Evolutionary conservation across 2,113 vertebrate species (phyloP).

Genomic region (Cisticola juncidis): DNA sequence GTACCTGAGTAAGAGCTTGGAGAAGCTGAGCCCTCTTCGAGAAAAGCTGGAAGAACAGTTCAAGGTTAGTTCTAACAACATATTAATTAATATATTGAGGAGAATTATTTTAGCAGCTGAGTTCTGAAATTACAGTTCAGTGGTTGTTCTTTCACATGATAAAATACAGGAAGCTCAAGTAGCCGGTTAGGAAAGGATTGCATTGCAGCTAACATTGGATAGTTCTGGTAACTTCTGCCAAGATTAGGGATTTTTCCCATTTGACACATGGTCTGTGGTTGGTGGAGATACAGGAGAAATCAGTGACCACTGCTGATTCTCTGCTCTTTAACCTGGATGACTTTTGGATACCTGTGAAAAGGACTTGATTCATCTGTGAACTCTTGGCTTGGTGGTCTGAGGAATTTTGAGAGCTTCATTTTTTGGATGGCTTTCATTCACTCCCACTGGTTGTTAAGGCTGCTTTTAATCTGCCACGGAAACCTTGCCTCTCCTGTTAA

Average conservation of each 20-base stretch:
- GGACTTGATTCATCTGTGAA: neutral
- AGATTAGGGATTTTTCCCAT: neutral
- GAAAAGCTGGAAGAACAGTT: constrained; percentile 97
- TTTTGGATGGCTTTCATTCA: neutral
- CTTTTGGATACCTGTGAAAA: neutral
- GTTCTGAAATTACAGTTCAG: neutral
- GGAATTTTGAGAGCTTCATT: neutral
- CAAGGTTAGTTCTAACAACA: constrained; percentile 81
- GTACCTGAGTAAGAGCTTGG: constrained; percentile 93
- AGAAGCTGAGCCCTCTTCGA: constrained; percentile 89
- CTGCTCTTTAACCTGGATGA: neutral
- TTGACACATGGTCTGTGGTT: rapidly evolving
- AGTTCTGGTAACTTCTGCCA: neutral
- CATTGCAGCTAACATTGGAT: neutral
- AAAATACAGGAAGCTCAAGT: neutral
- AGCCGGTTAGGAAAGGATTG: neutral
- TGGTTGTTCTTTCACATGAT: neutral
- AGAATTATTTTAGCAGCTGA: constrained; percentile 1
- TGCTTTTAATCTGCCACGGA: neutral
- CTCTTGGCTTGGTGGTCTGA: neutral
- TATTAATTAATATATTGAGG: neutral
- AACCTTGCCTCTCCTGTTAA: neutral
- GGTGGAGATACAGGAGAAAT: neutral
- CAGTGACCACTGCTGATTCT: neutral
- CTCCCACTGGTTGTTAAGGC: neutral